Percentiles rank a stretch among this genome's conserved stretches.
Conservation (phyloP, 2,797 vertebrate species). For the Crax fasciolata region DNA sequence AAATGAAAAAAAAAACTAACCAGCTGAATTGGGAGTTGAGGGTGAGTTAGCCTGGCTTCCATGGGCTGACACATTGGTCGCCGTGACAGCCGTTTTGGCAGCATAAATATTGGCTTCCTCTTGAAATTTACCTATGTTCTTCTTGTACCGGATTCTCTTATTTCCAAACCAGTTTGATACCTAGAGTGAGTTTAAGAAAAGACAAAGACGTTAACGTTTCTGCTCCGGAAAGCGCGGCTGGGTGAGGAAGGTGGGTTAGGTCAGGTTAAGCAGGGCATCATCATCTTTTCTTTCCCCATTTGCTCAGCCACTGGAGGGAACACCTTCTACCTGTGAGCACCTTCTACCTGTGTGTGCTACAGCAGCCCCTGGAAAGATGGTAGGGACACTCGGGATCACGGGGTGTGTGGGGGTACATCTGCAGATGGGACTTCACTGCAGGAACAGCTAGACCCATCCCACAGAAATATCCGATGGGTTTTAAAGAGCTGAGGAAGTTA, state of each 20-base stretch:
- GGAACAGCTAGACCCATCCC: neutral
- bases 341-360: fast-evolving
- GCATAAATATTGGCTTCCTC: conserved; percentile 99
- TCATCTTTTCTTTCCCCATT: fast-evolving
- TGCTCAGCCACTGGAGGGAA: neutral
- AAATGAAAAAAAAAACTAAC: conserved; percentile 88
- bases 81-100: conserved; percentile 98
- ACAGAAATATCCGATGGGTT: neutral
- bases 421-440: neutral
- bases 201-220: conserved; percentile 39
- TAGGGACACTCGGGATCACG: neutral
- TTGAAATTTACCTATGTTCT: conserved; percentile 99
- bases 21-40: conserved; percentile 99
- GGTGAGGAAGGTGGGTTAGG: neutral
- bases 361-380: neutral
- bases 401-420: neutral
- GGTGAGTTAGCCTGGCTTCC: conserved; percentile 99
- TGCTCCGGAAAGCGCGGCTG: neutral
- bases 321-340: neutral
- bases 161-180: conserved; percentile 99
- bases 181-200: conserved; percentile 81
- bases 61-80: conserved; percentile 97
- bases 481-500: neutral
- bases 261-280: neutral
- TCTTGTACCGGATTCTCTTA: conserved; percentile 99